Conservation (phyloP, 2,113 vertebrate genomes). For the Dasyurus viverrinus region DNA sequence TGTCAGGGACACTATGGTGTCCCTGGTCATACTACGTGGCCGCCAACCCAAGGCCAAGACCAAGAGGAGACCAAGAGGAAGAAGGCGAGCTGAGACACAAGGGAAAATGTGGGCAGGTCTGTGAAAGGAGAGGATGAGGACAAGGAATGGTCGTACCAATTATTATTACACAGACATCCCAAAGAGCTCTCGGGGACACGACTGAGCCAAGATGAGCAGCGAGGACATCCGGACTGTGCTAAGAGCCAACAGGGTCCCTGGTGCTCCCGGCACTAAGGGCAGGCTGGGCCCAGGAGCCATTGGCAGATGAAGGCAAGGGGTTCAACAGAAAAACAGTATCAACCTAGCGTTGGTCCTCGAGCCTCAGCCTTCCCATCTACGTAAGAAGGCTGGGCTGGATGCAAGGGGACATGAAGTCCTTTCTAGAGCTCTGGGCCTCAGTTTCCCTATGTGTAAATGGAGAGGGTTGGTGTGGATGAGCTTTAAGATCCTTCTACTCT, state of each 20-base stretch:
- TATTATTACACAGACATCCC: neutral
- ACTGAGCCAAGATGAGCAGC: neutral
- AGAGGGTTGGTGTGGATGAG: neutral
- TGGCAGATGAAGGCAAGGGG: neutral
- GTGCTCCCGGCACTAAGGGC: too few species aligned
- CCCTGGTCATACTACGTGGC: neutral
- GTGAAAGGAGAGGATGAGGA: neutral
- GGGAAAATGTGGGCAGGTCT: neutral
- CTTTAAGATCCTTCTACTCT: neutral
- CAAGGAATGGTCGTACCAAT: too few species aligned
- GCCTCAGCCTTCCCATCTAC: neutral
- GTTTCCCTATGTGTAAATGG: neutral
- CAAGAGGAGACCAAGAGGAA: neutral
- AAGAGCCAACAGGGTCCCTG: neutral
- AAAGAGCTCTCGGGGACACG: neutral
- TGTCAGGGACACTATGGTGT: neutral
- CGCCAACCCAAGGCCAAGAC: neutral
- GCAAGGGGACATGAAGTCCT: neutral
- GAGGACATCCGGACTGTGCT: too few species aligned
- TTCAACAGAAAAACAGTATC: neutral
- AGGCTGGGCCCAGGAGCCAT: too few species aligned
- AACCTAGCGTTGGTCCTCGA: too few species aligned
- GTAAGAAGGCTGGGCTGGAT: neutral
- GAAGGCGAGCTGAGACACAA: neutral
- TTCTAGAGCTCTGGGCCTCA: neutral